These are phyloP conservation scores for Paragorgia papillata DNA, from an alignment of 92 coral and sea anemone genomes.

Conservation along the genomic window DNA sequence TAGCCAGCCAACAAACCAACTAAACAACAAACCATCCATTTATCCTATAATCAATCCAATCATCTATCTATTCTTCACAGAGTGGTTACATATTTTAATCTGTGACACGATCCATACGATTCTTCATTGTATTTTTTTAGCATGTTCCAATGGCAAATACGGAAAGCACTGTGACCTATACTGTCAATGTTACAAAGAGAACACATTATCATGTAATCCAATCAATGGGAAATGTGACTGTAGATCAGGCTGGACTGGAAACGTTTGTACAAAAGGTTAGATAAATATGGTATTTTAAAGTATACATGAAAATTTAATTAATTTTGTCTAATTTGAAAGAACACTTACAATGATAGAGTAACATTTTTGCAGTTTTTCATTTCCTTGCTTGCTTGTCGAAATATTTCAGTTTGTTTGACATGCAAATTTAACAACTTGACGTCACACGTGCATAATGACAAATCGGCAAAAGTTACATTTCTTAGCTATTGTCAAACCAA, in stretches of 20 bases:
- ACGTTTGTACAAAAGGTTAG: conserved; percentile 80
- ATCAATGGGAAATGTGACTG: conserved; percentile 76
- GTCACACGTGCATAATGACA: no score
- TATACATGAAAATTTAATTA: no score
- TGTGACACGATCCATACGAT: background rate
- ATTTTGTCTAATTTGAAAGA: no score
- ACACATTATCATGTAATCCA: conserved; percentile 77
- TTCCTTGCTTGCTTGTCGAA: no score
- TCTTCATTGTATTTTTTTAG: conserved; percentile 46
- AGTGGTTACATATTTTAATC: conserved; percentile 1
- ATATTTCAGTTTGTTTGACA: no score
- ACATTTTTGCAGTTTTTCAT: no score
- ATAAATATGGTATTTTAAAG: conserved; percentile 11
- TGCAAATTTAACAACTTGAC: no score
- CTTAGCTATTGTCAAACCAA: no score
- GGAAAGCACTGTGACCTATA: conserved; percentile 73
- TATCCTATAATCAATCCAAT: no score
- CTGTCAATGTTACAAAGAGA: conserved; percentile 76
- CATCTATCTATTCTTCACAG: background rate
- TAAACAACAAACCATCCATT: background rate
- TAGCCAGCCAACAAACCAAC: no score
- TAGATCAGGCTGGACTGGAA: conserved; percentile 85
- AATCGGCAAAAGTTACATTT: no score
- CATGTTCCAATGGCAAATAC: conserved; percentile 64
- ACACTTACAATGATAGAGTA: no score